Evolutionary conservation across 2,113 vertebrate species (phyloP).

Genomic region (Cricetomys ansorgei): DNA sequence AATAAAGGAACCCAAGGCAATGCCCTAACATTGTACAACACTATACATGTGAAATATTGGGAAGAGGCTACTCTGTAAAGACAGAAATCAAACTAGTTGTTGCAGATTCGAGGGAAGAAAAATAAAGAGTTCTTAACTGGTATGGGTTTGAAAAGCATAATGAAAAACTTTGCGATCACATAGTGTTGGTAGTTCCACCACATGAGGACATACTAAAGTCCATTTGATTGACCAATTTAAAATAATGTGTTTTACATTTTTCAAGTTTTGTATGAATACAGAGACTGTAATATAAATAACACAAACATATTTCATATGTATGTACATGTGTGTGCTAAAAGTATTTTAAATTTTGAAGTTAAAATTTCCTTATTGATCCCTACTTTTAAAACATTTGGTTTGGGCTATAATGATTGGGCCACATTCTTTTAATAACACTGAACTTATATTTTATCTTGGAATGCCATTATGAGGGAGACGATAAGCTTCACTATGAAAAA

Average conservation of each 20-base stretch:
- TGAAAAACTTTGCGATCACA: neutral
- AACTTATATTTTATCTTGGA: neutral
- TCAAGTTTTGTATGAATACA: neutral
- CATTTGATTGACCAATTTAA: neutral
- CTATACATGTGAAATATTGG: neutral
- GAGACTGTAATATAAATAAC: neutral
- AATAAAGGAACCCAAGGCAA: neutral
- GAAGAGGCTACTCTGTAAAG: neutral
- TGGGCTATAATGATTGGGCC: neutral
- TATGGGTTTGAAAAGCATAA: neutral
- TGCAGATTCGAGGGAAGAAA: neutral
- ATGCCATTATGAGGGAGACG: neutral
- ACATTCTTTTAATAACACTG: neutral
- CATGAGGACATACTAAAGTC: neutral
- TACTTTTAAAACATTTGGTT: neutral
- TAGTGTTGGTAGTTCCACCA: neutral
- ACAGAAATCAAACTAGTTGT: neutral
- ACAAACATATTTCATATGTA: neutral
- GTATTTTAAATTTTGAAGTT: neutral
- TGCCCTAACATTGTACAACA: neutral
- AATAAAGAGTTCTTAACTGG: neutral
- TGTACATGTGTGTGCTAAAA: neutral
- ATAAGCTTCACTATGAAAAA: neutral
- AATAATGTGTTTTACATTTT: neutral
- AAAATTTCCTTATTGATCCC: neutral